Evolutionary conservation across 2,113 vertebrate genomes (phyloP), one percentile per base, ranked within the genome.

Genomic region (Anarhynchus alexandrinus): DNA sequence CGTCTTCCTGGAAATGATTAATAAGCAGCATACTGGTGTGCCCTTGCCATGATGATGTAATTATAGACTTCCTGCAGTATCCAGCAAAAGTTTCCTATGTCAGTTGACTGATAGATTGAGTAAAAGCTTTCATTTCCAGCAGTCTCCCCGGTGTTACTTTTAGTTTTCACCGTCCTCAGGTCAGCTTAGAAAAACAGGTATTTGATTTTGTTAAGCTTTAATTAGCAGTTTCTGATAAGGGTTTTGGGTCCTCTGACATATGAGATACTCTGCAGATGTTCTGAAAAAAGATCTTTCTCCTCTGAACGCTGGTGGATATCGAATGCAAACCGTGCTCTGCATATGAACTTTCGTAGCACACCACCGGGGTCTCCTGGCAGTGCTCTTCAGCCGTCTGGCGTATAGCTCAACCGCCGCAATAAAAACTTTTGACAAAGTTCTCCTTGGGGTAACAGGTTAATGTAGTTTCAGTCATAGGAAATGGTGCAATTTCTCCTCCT

Each of bases 361-460:
- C 10, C 70, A 10, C 45, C 5, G 8, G 61, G 65, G 57, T 94
- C 84, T 93, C 62, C 89, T 96, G 96, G 84, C 94, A 87, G 5
- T 40, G 88, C 59, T 17, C 62, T 93, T 61, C 45, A 85, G 86
- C 49, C 0, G 20, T 95, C 95, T 96, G 96, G 88, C 4, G 5
- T 71, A 92, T 87, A 95, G 93, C 83, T 97, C 86, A 96, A n/a
- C 69, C 0, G 0, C 90, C 0, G 3, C 94, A 90, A 86, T 82
- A 94, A 94, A 94, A 96, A 6, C 87, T 90, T 82, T 10, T 80
- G 74, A 69, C 85, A 34, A 57, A 93, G 82, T 96, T 95, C 93
- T 96, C 96, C 93, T 96, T 94, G 45, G 96, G 96, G 92, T 96
- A 95, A 88, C 3, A 45, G 86, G 95, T 94, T 96, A 94, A 96